phyloP scores from a whole-genome alignment of 2,888 invertebrate genomes.

The Frankliniella intonsa region DNA sequence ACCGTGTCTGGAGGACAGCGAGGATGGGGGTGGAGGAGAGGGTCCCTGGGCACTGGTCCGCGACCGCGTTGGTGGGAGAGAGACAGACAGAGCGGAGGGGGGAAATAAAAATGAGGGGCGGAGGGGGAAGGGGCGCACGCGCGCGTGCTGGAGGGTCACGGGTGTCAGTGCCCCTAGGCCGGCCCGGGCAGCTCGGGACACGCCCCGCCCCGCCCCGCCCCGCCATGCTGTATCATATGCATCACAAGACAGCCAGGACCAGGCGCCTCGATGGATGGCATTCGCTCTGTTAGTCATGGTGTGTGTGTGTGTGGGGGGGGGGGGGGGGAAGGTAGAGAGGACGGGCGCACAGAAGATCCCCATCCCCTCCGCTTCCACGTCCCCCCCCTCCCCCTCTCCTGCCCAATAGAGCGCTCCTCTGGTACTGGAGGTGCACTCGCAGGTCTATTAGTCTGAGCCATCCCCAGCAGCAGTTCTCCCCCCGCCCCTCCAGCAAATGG shows the following conservation, averaged over 20 bases:
- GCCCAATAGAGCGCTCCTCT: no score
- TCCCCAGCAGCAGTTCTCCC: no score
- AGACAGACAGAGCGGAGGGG: neutral
- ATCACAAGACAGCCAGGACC: neutral
- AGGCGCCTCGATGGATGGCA: neutral
- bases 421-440: no score
- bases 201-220: neutral
- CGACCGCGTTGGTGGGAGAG: neutral
- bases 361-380: no score
- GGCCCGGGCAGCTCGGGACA: neutral
- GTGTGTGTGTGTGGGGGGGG: neutral
- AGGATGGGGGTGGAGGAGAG: neutral
- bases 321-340: neutral
- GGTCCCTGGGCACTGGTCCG: neutral
- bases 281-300: neutral
- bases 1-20: neutral
- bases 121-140: no score
- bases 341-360: no score
- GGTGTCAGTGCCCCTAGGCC: no score
- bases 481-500: no score
- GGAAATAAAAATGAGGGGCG: no score
- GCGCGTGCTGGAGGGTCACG: no score
- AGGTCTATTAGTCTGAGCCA: no score
- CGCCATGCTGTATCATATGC: conserved; percentile 14
- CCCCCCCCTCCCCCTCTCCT: no score